phyloP scores from a whole-genome alignment of 2,797 vertebrate genomes.

The Meriones psammophilus region DNA sequence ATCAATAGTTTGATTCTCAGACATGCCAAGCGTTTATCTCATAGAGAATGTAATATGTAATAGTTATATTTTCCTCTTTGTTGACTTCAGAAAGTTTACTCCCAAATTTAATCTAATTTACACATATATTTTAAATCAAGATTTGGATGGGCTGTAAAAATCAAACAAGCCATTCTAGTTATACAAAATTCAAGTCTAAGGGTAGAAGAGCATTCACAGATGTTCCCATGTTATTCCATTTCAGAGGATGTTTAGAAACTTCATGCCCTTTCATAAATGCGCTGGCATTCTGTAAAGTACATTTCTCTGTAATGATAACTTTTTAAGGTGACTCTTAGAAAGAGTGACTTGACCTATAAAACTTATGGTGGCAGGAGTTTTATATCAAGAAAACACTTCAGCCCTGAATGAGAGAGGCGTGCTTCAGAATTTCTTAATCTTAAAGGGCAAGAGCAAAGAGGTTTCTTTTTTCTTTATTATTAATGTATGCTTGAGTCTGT shows the following conservation, averaged over 20 bases:
- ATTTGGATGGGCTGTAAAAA: neutral
- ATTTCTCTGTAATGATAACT: neutral
- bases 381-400: neutral
- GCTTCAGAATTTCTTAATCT: neutral
- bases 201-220: neutral
- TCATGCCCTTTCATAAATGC: constrained; percentile 13
- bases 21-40: neutral
- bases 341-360: neutral
- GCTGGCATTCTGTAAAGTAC: neutral
- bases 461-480: neutral
- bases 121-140: neutral
- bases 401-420: neutral
- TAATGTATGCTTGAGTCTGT: neutral
- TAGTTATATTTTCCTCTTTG: neutral
- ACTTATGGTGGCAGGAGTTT: neutral
- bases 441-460: neutral
- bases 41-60: neutral
- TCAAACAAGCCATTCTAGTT: neutral
- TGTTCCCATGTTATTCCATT: constrained; percentile 14
- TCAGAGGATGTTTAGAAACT: constrained; percentile 35
- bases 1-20: neutral
- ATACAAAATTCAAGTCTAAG: neutral
- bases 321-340: constrained; percentile 14
- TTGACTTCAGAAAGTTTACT: neutral
- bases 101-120: neutral